Percentiles rank a stretch among this genome's conserved stretches.
phyloP scores from a whole-genome alignment of 23 tunicate species.

The Styela plicata region DNA sequence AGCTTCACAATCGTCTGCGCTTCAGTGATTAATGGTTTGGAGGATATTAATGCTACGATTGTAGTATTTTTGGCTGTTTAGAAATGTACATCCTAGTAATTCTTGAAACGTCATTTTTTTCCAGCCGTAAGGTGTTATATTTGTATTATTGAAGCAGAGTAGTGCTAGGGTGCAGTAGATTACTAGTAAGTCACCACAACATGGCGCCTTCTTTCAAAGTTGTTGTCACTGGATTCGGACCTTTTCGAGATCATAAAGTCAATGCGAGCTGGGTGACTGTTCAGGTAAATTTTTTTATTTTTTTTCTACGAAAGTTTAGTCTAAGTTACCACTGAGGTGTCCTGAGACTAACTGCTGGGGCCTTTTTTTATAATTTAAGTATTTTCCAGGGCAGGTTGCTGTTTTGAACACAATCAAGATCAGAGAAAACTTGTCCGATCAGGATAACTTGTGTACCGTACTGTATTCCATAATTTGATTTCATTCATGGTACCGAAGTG shows the following conservation, averaged over 20 bases:
- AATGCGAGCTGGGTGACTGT: conserved; percentile 92
- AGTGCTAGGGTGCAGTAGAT: not conserved
- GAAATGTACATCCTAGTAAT: no score
- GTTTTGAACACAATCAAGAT: no score
- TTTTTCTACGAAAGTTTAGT: not conserved
- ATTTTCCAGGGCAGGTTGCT: not conserved
- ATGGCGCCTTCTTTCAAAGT: conserved; percentile 56
- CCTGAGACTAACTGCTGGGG: no score
- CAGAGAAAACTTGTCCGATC: not conserved
- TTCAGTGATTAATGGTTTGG: not conserved
- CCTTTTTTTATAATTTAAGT: no score
- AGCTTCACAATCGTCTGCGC: not conserved
- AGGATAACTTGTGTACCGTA: not conserved
- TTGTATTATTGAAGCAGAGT: not conserved
- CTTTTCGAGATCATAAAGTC: conserved; percentile 61
- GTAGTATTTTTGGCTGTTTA: no score
- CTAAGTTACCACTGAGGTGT: no score
- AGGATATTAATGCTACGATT: no score
- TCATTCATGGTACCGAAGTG: no score
- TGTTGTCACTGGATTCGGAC: conserved; percentile 78
- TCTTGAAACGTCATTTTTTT: not conserved
- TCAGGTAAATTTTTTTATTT: conserved; percentile 25
- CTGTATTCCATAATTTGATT: not conserved
- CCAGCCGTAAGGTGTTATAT: not conserved
- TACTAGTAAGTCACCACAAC: not conserved